Conservation (phyloP, 2,797 vertebrate genomes). For the Perodicticus potto region DNA sequence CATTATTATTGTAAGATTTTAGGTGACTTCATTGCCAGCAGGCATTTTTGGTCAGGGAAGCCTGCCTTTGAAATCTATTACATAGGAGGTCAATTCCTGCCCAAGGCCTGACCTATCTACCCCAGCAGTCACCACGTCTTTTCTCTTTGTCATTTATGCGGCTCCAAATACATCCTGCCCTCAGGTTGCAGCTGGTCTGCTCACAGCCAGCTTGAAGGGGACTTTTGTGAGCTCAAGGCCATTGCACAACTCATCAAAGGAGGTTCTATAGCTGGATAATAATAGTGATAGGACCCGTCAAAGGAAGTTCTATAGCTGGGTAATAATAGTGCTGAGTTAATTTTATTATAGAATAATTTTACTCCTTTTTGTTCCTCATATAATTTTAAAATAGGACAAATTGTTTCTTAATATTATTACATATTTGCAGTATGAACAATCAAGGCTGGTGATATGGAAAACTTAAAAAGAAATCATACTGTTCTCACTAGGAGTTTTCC, state of each 20-base stretch:
- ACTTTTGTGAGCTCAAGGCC: not conserved
- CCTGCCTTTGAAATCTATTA: not conserved
- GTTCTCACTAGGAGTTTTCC: not conserved
- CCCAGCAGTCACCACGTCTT: fast-evolving
- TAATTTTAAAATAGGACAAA: conserved; percentile 47
- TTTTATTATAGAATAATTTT: not conserved
- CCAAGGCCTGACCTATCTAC: not conserved
- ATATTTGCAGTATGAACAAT: conserved; percentile 76
- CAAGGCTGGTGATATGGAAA: conserved; percentile 68
- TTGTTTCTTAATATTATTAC: conserved; percentile 59
- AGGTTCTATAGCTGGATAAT: not conserved
- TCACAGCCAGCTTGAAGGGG: not conserved
- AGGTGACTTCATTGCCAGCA: conserved; percentile 70
- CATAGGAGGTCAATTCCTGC: not conserved
- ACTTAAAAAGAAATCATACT: not conserved
- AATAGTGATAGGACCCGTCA: not conserved
- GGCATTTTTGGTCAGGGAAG: not conserved
- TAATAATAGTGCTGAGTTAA: not conserved
- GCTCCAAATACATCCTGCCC: not conserved
- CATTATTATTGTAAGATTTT: conserved; percentile 13
- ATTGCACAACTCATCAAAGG: not conserved
- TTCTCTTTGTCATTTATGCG: not conserved
- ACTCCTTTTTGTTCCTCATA: not conserved
- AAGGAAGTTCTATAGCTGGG: not conserved
- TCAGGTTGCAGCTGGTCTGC: not conserved